Conservation (phyloP, 2,888 invertebrate genomes). For the Fissipunctia ypsillon region DNA sequence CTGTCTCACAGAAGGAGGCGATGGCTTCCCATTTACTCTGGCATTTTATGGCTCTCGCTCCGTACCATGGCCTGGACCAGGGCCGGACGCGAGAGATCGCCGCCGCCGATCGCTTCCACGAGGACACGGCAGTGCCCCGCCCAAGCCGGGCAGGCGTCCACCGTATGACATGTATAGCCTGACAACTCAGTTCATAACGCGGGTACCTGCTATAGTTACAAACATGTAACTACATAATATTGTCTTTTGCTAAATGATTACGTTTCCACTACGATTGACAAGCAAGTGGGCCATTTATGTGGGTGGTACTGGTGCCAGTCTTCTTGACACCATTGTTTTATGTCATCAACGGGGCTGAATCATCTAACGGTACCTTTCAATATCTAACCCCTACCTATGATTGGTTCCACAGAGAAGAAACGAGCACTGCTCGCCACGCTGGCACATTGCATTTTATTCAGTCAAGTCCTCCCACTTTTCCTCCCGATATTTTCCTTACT, state of each 20-base stretch:
- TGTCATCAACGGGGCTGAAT: neutral
- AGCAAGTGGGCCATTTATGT: neutral
- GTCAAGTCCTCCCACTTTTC: constrained; percentile 21
- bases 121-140: too few relatives aligned
- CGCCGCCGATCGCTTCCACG: too few relatives aligned
- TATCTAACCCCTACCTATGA: neutral
- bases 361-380: neutral
- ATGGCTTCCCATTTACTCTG: too few relatives aligned
- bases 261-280: neutral
- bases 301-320: too few relatives aligned
- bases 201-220: too few relatives aligned
- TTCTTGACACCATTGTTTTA: neutral
- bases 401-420: neutral
- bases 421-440: neutral
- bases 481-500: constrained; percentile 24
- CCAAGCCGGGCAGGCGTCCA: too few relatives aligned
- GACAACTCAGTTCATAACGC: too few relatives aligned
- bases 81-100: too few relatives aligned
- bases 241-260: neutral
- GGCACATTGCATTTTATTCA: neutral
- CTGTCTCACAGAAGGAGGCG: too few relatives aligned
- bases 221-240: neutral
- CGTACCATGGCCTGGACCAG: too few relatives aligned
- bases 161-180: too few relatives aligned
- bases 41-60: too few relatives aligned